phyloP scores from a whole-genome alignment of 2,113 vertebrate genomes.

The Sinocyclocheilus anshuiensis region DNA sequence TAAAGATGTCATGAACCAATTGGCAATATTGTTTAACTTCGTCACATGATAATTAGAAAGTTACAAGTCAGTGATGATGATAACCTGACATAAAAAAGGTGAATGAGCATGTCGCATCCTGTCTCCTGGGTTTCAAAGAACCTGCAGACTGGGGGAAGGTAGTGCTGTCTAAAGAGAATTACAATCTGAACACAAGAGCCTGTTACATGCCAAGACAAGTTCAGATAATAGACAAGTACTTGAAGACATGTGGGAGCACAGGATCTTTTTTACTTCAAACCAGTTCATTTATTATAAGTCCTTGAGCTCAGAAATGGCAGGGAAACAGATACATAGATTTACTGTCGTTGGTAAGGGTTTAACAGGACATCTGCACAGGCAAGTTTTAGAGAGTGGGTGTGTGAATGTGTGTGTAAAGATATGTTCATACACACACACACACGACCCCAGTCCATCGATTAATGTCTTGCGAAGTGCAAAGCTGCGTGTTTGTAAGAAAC shows the following conservation, averaged over 20 bases:
- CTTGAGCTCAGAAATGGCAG: background rate
- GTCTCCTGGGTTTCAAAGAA: background rate
- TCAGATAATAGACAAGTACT: constrained; percentile 4
- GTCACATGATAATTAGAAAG: background rate
- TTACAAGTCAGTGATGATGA: background rate
- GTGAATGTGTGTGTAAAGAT: constrained; percentile 1
- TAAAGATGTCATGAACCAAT: background rate
- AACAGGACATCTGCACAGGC: constrained; percentile 9
- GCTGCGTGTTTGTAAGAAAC: background rate
- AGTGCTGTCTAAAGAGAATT: constrained; percentile 7
- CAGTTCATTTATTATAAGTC: background rate
- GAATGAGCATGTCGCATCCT: constrained; percentile 13
- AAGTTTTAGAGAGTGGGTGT: constrained; percentile 21
- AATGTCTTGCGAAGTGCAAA: background rate
- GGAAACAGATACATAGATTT: background rate
- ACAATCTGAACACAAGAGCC: constrained; percentile 7
- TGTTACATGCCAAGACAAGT: constrained; percentile 25
- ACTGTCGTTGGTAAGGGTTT: background rate
- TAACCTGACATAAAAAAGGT: background rate
- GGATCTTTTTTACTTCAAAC: constrained; percentile 5
- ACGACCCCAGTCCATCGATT: background rate
- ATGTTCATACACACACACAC: background rate
- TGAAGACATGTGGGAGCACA: background rate
- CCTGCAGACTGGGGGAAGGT: background rate
- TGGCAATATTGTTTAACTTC: background rate